Conservation (phyloP, 2,797 vertebrate species). For the Pangasius macronema region DNA sequence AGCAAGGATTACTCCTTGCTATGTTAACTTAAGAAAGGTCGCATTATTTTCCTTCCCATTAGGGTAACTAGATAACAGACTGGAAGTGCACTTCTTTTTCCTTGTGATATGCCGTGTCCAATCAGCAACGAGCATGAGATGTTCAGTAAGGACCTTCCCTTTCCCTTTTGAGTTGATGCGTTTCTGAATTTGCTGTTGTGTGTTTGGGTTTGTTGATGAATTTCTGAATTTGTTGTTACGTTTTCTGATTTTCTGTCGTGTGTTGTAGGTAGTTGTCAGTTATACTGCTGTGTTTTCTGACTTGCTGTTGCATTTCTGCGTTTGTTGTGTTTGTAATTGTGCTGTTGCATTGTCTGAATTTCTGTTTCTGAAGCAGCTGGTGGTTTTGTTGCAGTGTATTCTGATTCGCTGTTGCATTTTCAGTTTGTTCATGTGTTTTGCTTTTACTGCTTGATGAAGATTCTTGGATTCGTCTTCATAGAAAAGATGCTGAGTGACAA, state of each 20-base stretch:
- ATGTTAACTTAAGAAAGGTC: not conserved
- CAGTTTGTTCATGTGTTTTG: not conserved
- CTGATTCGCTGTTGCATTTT: not conserved
- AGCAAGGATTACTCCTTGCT: not conserved
- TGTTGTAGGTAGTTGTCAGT: too few relatives aligned
- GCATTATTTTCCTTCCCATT: not conserved
- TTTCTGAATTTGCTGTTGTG: too few relatives aligned
- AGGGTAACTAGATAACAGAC: not conserved
- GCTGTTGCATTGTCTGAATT: not conserved
- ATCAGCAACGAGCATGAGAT: too few relatives aligned
- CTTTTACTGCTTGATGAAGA: not conserved
- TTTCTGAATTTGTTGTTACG: too few relatives aligned
- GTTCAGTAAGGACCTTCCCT: too few relatives aligned
- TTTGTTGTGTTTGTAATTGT: not conserved
- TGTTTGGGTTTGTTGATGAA: too few relatives aligned
- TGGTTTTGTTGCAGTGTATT: not conserved
- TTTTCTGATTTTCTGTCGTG: too few relatives aligned
- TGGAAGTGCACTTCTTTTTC: not conserved
- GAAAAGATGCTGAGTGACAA: not conserved
- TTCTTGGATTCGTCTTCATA: not conserved
- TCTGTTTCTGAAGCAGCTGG: not conserved
- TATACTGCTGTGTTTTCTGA: not conserved
- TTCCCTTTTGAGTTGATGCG: too few relatives aligned
- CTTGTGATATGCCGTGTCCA: too few relatives aligned
- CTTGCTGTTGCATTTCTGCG: not conserved